A percentile compares a stretch with the other conserved stretches of the same genome.
These are phyloP conservation scores for Clarias gariepinus DNA, from an alignment of 2,113 vertebrate genomes.

Conservation along the genomic window DNA sequence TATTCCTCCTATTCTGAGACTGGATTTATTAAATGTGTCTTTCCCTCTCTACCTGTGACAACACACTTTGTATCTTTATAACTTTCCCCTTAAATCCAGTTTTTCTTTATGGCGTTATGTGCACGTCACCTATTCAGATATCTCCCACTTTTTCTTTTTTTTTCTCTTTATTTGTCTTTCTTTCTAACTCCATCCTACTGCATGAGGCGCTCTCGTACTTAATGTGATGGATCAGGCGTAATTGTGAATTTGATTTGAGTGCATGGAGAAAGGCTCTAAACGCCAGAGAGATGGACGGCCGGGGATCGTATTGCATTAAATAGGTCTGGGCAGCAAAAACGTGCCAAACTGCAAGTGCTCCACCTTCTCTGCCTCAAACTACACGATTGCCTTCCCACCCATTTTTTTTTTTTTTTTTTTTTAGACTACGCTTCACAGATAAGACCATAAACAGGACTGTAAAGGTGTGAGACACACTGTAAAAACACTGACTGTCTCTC, in stretches of 20 bases:
- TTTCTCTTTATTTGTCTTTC: background rate
- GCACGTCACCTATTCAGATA: background rate
- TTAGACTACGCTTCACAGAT: conserved; percentile 12
- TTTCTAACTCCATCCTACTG: background rate
- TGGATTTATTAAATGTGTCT: conserved; percentile 14
- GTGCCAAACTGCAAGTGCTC: conserved; percentile 24
- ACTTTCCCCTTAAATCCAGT: background rate
- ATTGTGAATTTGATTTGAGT: conserved; percentile 2
- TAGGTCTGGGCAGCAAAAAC: conserved; percentile 20
- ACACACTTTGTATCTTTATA: conserved; percentile 5
- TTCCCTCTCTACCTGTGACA: conserved; percentile 11
- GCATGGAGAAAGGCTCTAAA: background rate
- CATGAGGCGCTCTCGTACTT: background rate
- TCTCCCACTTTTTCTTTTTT: background rate
- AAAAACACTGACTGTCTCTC: conserved; percentile 9
- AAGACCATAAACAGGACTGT: conserved; percentile 18
- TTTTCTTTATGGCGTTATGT: background rate
- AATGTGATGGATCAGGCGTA: background rate
- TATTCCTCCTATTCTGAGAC: conserved; percentile 1
- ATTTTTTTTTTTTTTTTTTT: background rate
- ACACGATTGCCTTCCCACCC: background rate
- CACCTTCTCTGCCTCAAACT: conserved; percentile 33
- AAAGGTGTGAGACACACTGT: background rate
- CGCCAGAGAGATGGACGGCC: background rate
- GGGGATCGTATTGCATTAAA: conserved; percentile 10